Conservation (phyloP, 2,113 vertebrate genomes). For the Rafetus swinhoei region DNA sequence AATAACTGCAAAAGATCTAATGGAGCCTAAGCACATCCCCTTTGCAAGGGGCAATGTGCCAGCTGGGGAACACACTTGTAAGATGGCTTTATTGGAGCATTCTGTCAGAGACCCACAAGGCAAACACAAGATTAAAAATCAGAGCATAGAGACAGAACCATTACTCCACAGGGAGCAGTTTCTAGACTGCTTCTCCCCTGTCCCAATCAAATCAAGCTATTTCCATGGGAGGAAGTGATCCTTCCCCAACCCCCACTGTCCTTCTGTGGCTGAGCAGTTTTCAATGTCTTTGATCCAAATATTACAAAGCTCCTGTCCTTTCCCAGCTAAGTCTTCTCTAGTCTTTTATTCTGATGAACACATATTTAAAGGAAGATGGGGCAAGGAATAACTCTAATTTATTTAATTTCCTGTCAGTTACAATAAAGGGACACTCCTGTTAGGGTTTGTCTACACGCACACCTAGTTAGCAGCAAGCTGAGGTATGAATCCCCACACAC, state of each 20-base stretch:
- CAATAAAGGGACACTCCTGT: background rate
- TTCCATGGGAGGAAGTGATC: background rate
- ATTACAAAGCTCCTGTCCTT: background rate
- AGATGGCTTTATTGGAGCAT: background rate
- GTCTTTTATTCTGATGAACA: background rate
- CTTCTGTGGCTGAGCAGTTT: too few species aligned
- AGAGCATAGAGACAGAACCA: background rate
- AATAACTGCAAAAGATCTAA: background rate
- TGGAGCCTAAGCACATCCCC: fast-evolving
- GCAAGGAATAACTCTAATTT: background rate
- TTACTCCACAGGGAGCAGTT: background rate
- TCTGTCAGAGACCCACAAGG: background rate
- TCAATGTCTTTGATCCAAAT: background rate
- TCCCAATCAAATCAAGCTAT: background rate
- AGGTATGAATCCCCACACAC: background rate
- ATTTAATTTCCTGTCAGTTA: background rate
- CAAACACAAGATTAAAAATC: background rate
- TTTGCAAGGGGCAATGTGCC: background rate
- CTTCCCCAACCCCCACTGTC: too few species aligned
- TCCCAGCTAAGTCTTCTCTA: background rate
- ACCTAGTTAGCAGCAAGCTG: background rate
- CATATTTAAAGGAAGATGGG: background rate
- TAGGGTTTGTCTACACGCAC: background rate
- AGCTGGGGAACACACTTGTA: background rate
- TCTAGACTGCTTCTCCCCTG: background rate